Evolutionary conservation across 2,888 invertebrate genomes (phyloP).

Genomic region (Lepidocyrtoides sp.): DNA sequence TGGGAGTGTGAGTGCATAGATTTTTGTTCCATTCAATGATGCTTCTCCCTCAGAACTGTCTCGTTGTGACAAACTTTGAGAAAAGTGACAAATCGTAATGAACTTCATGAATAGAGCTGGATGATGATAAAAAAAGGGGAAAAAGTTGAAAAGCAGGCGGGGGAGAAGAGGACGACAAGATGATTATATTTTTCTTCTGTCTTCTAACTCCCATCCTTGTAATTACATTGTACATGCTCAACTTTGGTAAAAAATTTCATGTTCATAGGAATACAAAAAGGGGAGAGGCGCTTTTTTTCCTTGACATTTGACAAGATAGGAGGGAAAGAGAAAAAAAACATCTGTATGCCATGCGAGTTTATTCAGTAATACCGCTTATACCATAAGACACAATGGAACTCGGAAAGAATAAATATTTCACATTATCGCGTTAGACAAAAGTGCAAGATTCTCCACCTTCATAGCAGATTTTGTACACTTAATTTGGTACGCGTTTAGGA

Average conservation of each 20-base stretch:
- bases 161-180: constrained; percentile 19
- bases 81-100: constrained; percentile 47
- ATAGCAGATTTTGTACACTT: neutral
- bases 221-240: neutral
- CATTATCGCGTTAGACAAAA: neutral
- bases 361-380: neutral
- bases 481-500: neutral
- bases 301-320: constrained; percentile 22
- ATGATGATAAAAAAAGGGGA: neutral
- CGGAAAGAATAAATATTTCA: neutral
- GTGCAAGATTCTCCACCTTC: neutral
- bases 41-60: neutral
- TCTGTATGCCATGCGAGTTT: constrained; percentile 28
- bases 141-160: neutral
- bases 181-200: constrained; percentile 12
- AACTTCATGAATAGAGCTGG: constrained; percentile 11
- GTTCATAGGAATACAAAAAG: neutral
- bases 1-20: neutral
- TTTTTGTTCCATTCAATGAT: neutral
- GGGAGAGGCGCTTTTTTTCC: neutral
- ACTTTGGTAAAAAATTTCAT: neutral
- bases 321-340: neutral
- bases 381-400: neutral
- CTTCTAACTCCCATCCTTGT: neutral
- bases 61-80: constrained; percentile 17